Evolutionary conservation across 1,140 invertebrate genomes (phyloP).

Genomic region (Drosophila subpulchrella): DNA sequence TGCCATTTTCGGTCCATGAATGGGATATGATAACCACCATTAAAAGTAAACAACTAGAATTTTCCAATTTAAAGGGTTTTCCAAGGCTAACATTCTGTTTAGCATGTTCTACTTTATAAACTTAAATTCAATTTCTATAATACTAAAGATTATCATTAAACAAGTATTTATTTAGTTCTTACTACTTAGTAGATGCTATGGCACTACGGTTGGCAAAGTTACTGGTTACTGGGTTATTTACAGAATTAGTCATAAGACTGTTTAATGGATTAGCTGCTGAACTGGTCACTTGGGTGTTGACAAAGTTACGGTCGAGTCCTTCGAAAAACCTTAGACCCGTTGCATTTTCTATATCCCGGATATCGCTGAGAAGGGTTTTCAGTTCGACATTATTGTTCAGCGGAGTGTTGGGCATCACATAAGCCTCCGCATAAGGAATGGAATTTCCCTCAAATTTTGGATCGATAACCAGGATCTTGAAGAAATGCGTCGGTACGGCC

Average conservation of each 20-base stretch:
- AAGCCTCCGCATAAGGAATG: slow-evolving; percentile 94
- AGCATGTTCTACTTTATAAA: not conserved
- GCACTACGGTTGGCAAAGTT: not conserved
- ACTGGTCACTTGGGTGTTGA: slow-evolving; percentile 38
- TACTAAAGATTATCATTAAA: not conserved
- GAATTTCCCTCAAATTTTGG: slow-evolving; percentile 85
- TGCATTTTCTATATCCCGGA: slow-evolving; percentile 95
- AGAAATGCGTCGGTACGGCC: slow-evolving; percentile 99
- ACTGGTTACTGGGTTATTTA: not conserved
- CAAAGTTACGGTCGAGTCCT: slow-evolving; percentile 84
- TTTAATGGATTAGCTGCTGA: not conserved
- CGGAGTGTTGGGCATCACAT: slow-evolving; percentile 95
- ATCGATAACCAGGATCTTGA: slow-evolving; percentile 95
- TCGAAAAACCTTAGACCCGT: slow-evolving; percentile 97
- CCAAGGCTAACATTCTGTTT: not conserved
- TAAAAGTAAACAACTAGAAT: not conserved
- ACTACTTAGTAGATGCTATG: not conserved
- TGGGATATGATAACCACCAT: not conserved
- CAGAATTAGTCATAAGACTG: not conserved
- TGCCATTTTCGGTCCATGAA: slow-evolving; percentile 47
- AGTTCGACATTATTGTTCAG: slow-evolving; percentile 91
- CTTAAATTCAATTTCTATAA: too few relatives aligned
- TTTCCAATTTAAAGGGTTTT: slow-evolving; percentile 3
- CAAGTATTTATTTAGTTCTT: not conserved
- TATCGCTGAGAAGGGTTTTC: slow-evolving; percentile 91